Percentiles rank a stretch among this genome's conserved stretches.
Evolutionary conservation across 2,113 vertebrate species (phyloP).

Genomic region (Notechis scutatus): DNA sequence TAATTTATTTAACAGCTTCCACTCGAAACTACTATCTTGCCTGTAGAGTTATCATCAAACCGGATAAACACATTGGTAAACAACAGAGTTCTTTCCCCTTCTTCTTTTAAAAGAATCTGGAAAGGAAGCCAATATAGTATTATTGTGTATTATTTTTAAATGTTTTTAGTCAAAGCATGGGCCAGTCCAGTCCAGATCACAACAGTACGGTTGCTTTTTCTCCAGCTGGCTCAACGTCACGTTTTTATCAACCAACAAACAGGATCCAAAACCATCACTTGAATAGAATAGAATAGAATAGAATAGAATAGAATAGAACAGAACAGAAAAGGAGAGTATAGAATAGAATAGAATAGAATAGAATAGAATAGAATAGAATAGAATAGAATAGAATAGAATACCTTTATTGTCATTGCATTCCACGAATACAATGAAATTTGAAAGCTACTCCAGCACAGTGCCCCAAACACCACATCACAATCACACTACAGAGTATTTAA

Average conservation of each 20-base stretch:
- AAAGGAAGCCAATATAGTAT: neutral
- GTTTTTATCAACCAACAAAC: neutral
- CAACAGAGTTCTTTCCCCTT: neutral
- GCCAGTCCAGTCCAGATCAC: neutral
- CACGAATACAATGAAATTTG: no score
- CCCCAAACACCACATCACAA: no score
- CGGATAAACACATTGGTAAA: neutral
- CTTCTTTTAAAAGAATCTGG: neutral
- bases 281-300: no score
- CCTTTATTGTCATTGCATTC: no score
- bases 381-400: no score
- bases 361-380: no score
- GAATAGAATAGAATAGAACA: no score
- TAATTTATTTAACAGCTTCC: neutral
- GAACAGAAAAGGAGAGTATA: no score
- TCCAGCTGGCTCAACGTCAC: neutral
- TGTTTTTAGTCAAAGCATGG: neutral
- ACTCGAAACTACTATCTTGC: neutral
- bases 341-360: no score
- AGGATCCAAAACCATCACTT: neutral
- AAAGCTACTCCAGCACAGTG: no score
- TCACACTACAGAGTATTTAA: no score
- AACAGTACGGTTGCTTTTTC: slow-evolving; percentile 9
- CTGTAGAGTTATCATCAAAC: neutral
- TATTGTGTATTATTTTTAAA: neutral